Evolutionary conservation across 2,888 invertebrate species (phyloP).

Genomic region (Amphipyra berbera): DNA sequence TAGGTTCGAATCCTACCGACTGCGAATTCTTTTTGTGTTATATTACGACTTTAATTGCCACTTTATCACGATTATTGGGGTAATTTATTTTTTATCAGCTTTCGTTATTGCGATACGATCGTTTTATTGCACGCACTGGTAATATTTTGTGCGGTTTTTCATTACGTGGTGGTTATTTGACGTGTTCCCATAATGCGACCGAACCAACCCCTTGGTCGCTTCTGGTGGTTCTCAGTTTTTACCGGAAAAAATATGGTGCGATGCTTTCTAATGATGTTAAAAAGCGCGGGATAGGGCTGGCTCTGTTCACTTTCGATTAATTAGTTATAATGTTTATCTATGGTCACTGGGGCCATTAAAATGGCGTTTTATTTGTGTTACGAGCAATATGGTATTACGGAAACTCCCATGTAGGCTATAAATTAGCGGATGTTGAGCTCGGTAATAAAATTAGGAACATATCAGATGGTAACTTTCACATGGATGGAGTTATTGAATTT

Average conservation of each 20-base stretch:
- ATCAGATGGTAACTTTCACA: slow-evolving; percentile 14
- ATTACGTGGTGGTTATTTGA: slow-evolving; percentile 45
- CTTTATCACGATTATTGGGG: slow-evolving; percentile 59
- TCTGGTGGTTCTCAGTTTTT: slow-evolving; percentile 51
- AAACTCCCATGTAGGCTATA: slow-evolving; percentile 63
- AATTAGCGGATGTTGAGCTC: slow-evolving; percentile 63
- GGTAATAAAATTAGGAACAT: slow-evolving; percentile 56
- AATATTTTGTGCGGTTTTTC: slow-evolving; percentile 60
- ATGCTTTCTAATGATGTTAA: slow-evolving; percentile 61
- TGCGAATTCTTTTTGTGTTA: slow-evolving; percentile 84
- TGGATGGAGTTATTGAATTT: slow-evolving; percentile 4
- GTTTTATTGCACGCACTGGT: slow-evolving; percentile 64
- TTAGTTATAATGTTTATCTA: slow-evolving; percentile 65
- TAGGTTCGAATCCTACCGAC: slow-evolving; percentile 97
- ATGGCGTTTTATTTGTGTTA: slow-evolving; percentile 62
- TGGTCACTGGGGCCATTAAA: slow-evolving; percentile 58
- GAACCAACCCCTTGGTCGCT: slow-evolving; percentile 39
- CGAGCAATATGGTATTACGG: slow-evolving; percentile 51
- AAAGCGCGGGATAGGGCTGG: slow-evolving; percentile 47
- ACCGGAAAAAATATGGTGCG: slow-evolving; percentile 54
- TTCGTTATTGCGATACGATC: slow-evolving; percentile 53
- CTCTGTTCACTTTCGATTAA: slow-evolving; percentile 68
- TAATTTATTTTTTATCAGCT: slow-evolving; percentile 61
- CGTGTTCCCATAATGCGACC: slow-evolving; percentile 38
- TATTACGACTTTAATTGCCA: slow-evolving; percentile 42